Conservation (phyloP, 2,113 vertebrate species). For the Coptodon rendalli region DNA sequence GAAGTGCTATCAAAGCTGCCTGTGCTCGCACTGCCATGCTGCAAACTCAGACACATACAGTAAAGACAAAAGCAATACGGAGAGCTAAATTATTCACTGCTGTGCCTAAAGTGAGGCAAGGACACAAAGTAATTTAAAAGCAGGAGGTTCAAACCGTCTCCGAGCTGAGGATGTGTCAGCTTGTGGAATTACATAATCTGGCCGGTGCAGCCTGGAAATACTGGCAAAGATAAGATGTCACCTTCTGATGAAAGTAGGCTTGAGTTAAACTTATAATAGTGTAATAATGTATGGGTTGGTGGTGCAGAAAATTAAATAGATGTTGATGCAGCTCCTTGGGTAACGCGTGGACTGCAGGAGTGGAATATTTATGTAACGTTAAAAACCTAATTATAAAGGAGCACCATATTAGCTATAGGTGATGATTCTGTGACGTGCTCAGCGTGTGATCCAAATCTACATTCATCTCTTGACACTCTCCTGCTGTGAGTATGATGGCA, state of each 20-base stretch:
- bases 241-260: slow-evolving; percentile 15
- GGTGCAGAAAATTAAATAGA: slow-evolving; percentile 43
- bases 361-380: neutral
- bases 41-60: neutral
- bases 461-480: neutral
- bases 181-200: slow-evolving; percentile 16
- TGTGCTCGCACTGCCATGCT: neutral
- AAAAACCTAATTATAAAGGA: neutral
- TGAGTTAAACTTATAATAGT: slow-evolving; percentile 1
- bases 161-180: neutral
- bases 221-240: slow-evolving; percentile 15
- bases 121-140: slow-evolving; percentile 12
- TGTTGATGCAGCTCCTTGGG: neutral
- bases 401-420: neutral
- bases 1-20: neutral
- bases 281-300: slow-evolving; percentile 28
- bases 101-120: neutral
- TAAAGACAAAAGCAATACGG: neutral
- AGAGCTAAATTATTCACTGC: neutral
- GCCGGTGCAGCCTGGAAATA: neutral
- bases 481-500: neutral
- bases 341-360: neutral
- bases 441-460: neutral
- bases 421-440: neutral
- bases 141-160: neutral